Evolutionary conservation across 2,888 invertebrate species (phyloP), one percentile per base, ranked within the genome.

Genomic region (Drosophila seclusa): DNA sequence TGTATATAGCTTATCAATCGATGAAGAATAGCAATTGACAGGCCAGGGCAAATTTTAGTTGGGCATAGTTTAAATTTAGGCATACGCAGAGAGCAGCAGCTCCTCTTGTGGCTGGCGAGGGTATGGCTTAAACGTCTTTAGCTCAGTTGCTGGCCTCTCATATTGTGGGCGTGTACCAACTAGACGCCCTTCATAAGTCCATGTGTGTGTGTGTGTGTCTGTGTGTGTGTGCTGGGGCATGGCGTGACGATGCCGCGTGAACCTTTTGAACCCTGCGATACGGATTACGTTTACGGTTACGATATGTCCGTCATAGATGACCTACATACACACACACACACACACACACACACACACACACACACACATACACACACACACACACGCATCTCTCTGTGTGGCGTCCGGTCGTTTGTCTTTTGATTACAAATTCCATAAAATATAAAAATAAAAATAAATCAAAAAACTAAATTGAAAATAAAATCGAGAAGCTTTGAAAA

Each of bases 271-370:
- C 84, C 68, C 69, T 38, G 78, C 69, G 68, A 75, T 79, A 82
- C 57, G 76, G 82, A 78, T 70, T 76, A 84, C 61, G 72, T 69
- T 62, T 76, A 65, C 80, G 77, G 63, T 58, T 73, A 70, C 74
- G 69, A 66, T 72, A 74, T 66, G 83, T 80, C 75, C 87, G 70
- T 87, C 83, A 84, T 84, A 82, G 72, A 69, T 83, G 87, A 83
- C 87, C 83, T 75, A 83, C 77, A 83, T 76, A 61, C 50, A 66
- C 27, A 50, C 54, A 70, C 5, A 62, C 31, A 52, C 24, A 55
- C 42, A 52, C 40, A 63, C 40, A 59, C 32, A 31, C 24, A 53
- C 11, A 54, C 36, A 66, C 27, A 50, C 54, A 70, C 5, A 62
- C 31, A 52, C 24, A 55, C 42, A 52, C 40, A 63, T 36, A 59